Evolutionary conservation across 2,113 vertebrate genomes (phyloP).

Genomic region (Emydura subglobosa): DNA sequence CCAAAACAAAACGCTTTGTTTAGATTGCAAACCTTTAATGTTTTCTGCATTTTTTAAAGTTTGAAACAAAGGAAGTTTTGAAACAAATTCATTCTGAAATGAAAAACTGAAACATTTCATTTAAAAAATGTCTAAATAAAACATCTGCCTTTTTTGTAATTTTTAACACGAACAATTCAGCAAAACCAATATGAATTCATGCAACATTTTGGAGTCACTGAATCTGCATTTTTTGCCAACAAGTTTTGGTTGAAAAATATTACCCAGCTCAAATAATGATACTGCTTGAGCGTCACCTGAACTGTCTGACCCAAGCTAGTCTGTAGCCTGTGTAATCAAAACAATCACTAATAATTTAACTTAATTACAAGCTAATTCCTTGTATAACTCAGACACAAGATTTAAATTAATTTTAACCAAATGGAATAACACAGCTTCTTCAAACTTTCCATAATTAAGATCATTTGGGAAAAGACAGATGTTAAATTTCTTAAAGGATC

Average conservation of each 20-base stretch:
- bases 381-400: not conserved
- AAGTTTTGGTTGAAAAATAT: not conserved
- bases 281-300: not conserved
- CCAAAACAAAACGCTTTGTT: not conserved
- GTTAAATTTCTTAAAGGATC: constrained; percentile 39
- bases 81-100: not conserved
- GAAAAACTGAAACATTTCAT: not conserved
- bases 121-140: too few species aligned
- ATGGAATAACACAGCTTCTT: not conserved
- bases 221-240: not conserved
- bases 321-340: not conserved
- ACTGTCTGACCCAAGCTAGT: not conserved
- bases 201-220: not conserved
- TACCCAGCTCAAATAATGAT: not conserved
- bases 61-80: not conserved
- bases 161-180: not conserved
- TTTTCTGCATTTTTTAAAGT: not conserved
- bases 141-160: not conserved
- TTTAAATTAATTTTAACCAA: constrained; percentile 45
- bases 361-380: not conserved
- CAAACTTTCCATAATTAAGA: constrained; percentile 35
- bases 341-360: not conserved
- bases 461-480: constrained; percentile 43
- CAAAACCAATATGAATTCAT: not conserved
- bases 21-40: not conserved